phyloP scores from a whole-genome alignment of 2,888 invertebrate genomes.

The Nipponacmea schrenckii region DNA sequence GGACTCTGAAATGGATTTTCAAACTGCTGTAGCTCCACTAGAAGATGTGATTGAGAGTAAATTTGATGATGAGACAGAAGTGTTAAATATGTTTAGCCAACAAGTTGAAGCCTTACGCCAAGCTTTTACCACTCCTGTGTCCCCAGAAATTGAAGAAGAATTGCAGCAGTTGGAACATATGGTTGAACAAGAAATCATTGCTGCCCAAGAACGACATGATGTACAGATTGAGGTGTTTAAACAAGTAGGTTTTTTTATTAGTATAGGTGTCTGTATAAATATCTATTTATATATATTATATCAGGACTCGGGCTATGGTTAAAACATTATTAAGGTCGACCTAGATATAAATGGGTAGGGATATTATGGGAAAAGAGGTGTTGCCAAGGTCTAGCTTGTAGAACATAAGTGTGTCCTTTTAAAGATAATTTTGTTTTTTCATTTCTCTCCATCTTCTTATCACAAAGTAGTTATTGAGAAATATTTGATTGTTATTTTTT shows the following conservation, averaged over 20 bases:
- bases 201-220: conserved; percentile 53
- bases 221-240: conserved; percentile 54
- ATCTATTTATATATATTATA: too few species aligned
- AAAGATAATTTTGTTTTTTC: too few species aligned
- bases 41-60: conserved; percentile 58
- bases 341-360: too few species aligned
- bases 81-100: conserved; percentile 48
- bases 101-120: conserved; percentile 14
- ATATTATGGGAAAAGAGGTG: too few species aligned
- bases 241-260: conserved; percentile 35
- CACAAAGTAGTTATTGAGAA: too few species aligned
- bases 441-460: too few species aligned
- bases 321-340: too few species aligned
- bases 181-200: conserved; percentile 50
- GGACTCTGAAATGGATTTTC: conserved; percentile 50
- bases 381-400: too few species aligned
- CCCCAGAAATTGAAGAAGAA: conserved; percentile 43
- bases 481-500: too few species aligned
- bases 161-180: conserved; percentile 48
- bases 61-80: conserved; percentile 56
- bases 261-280: too few species aligned
- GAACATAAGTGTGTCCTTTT: too few species aligned
- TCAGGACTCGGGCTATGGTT: too few species aligned
- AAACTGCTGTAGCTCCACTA: conserved; percentile 48
- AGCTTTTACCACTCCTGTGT: background rate